These are phyloP conservation scores for Pocillopora verrucosa DNA, from an alignment of 64 coral and sea anemone genomes.

Conservation along the genomic window DNA sequence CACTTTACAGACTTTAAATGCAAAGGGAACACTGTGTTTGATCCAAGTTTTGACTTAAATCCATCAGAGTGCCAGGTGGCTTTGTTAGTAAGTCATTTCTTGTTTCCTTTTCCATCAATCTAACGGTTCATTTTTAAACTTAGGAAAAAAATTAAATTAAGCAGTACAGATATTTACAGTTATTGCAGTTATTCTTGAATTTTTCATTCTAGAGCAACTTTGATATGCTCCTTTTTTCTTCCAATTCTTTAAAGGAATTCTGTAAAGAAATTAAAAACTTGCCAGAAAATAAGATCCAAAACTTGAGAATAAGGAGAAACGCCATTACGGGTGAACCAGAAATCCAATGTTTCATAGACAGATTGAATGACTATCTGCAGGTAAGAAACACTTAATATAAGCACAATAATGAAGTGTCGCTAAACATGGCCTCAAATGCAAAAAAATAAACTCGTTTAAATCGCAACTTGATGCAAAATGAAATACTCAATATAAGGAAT, in stretches of 20 bases:
- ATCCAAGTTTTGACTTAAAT: constrained; percentile 73
- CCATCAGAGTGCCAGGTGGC: constrained; percentile 64
- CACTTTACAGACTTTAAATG: constrained; percentile 80
- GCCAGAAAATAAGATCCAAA: constrained; percentile 23
- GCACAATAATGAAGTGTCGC: background rate
- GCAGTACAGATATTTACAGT: too few species aligned
- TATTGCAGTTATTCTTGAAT: too few species aligned
- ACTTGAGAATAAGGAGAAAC: constrained; percentile 65
- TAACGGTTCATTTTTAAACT: background rate
- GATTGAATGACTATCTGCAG: constrained; percentile 66
- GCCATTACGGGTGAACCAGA: constrained; percentile 65
- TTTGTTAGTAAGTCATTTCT: constrained; percentile 45
- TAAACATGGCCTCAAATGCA: too few species aligned
- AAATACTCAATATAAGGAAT: too few species aligned
- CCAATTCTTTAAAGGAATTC: constrained; percentile 49
- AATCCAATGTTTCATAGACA: constrained; percentile 74
- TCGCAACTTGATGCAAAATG: too few species aligned
- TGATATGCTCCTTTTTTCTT: background rate
- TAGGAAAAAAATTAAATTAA: background rate
- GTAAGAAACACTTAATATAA: background rate
- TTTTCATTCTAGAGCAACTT: too few species aligned
- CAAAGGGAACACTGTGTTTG: constrained; percentile 79
- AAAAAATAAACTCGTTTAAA: too few species aligned
- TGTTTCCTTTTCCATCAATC: background rate
- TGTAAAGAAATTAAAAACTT: constrained; percentile 61